phyloP scores from a whole-genome alignment of 2,113 vertebrate species.

The Aegithalos caudatus region DNA sequence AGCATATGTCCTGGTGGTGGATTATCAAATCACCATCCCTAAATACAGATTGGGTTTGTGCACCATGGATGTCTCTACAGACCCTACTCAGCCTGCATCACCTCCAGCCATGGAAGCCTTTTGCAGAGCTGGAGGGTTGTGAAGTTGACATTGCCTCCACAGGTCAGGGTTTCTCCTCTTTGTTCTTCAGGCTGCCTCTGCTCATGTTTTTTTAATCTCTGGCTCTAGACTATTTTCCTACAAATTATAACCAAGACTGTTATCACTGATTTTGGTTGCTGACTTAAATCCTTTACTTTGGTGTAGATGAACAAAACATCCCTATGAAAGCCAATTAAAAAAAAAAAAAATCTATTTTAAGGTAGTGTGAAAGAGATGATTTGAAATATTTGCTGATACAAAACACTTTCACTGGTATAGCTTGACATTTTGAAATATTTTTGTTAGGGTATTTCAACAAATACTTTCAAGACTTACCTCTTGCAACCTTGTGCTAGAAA shows the following conservation, averaged over 20 bases:
- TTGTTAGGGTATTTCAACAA: neutral
- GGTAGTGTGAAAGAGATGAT: rapidly evolving
- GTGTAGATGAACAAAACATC: neutral
- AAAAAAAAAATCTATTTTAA: too few relatives aligned
- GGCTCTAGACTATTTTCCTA: neutral
- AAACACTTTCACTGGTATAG: neutral
- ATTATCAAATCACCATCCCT: neutral
- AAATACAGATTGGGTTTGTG: neutral
- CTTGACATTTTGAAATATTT: neutral
- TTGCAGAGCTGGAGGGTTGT: neutral
- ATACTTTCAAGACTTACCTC: neutral
- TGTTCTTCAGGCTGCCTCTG: neutral
- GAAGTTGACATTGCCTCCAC: neutral
- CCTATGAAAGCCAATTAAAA: neutral
- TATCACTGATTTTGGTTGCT: neutral
- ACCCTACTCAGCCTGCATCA: neutral
- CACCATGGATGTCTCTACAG: neutral
- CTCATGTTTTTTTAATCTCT: neutral
- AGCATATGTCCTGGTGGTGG: neutral
- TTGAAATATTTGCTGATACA: neutral
- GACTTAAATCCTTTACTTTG: neutral
- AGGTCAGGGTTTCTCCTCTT: neutral
- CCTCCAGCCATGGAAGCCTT: neutral
- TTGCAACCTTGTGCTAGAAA: neutral
- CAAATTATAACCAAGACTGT: neutral